Evolutionary conservation across 2,888 invertebrate species (phyloP).

Genomic region (Iphiclides podalirius): DNA sequence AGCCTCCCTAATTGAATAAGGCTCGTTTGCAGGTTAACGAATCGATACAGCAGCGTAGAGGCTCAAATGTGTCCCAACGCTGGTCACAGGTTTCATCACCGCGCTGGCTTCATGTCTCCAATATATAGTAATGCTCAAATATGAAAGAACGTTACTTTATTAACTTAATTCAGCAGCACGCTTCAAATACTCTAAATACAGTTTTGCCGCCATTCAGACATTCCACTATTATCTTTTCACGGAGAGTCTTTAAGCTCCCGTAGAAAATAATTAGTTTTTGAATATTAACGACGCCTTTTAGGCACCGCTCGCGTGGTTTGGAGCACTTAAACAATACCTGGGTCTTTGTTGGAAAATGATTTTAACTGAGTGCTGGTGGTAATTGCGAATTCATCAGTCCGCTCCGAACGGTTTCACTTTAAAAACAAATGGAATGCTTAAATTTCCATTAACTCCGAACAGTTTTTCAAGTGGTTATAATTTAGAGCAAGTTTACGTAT

Average conservation of each 20-base stretch:
- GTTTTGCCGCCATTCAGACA: constrained; percentile 1
- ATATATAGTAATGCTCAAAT: too few species aligned
- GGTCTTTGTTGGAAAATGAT: constrained; percentile 11
- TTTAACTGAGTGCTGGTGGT: constrained; percentile 15
- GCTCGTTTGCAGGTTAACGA: constrained; percentile 27
- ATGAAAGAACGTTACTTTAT: too few species aligned
- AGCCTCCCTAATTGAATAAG: constrained; percentile 52
- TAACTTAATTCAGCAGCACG: too few species aligned
- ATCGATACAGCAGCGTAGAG: not conserved
- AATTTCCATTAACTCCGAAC: too few species aligned
- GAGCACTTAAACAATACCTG: constrained; percentile 22
- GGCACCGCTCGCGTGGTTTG: constrained; percentile 23
- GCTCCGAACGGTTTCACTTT: too few species aligned
- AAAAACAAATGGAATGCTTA: too few species aligned
- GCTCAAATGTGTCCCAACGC: not conserved
- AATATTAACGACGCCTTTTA: constrained; percentile 25
- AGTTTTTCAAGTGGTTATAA: too few species aligned
- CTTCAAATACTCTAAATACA: too few species aligned
- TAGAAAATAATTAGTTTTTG: constrained; percentile 22
- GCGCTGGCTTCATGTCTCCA: not conserved
- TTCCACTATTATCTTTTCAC: constrained; percentile 16
- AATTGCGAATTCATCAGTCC: constrained; percentile 12
- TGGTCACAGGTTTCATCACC: not conserved
- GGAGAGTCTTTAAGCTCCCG: constrained; percentile 1
- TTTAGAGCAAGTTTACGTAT: too few species aligned